Percentiles rank a stretch among this genome's conserved stretches.
phyloP scores from a whole-genome alignment of 2,888 invertebrate species.

The Tachina grossa region DNA sequence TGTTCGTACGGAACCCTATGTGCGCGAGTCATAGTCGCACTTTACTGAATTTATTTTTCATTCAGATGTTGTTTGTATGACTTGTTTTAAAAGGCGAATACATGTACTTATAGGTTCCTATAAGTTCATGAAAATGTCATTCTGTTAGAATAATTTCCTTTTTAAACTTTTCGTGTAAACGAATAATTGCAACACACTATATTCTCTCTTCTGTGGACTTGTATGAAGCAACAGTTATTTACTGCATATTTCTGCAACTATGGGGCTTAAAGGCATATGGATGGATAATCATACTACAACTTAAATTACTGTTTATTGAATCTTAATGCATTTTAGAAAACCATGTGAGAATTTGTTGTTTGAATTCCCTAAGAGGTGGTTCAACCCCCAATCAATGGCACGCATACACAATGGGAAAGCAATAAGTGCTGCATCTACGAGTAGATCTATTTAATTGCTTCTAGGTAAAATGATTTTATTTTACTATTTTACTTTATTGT shows the following conservation, averaged over 20 bases:
- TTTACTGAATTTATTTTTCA: too few species aligned
- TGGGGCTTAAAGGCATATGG: background rate
- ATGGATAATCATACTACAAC: background rate
- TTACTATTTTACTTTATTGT: conserved; percentile 25
- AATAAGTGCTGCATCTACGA: conserved; percentile 19
- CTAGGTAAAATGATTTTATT: conserved; percentile 52
- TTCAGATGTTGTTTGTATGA: too few species aligned
- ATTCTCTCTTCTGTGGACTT: background rate
- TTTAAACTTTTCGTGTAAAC: background rate
- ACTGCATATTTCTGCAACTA: background rate
- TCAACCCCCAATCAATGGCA: conserved; percentile 1
- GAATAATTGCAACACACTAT: background rate
- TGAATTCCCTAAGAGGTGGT: background rate
- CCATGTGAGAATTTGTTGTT: conserved; percentile 2
- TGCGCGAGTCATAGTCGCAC: too few species aligned
- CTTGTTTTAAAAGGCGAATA: too few species aligned
- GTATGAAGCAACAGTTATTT: conserved; percentile 41
- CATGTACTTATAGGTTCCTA: too few species aligned
- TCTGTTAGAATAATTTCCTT: too few species aligned
- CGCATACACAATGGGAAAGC: background rate
- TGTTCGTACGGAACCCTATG: too few species aligned
- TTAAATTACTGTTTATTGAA: conserved; percentile 36
- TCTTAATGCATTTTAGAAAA: conserved; percentile 35
- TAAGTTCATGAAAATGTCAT: too few species aligned
- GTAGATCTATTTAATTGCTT: conserved; percentile 57